Percentiles rank a stretch among this genome's conserved stretches.
Evolutionary conservation across 1,140 invertebrate species (phyloP).

Genomic region (Ruditapes philippinarum): DNA sequence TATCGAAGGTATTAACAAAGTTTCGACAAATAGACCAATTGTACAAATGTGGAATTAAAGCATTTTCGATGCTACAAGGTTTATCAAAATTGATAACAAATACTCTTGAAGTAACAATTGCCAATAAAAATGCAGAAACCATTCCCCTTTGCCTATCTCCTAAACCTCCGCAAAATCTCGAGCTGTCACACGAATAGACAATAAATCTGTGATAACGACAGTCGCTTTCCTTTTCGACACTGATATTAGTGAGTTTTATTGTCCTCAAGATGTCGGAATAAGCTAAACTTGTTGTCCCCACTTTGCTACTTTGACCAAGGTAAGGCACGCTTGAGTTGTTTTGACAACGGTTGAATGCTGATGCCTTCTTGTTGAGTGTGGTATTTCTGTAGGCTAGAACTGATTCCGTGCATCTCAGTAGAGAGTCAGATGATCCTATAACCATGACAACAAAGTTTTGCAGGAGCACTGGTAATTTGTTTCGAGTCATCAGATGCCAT

Average conservation of each 20-base stretch:
- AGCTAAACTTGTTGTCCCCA: too few species aligned
- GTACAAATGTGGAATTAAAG: conserved; percentile 65
- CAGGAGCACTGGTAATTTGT: too few species aligned
- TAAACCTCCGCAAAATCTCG: conserved; percentile 69
- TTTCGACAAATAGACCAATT: conserved; percentile 57
- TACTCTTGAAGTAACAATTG: conserved; percentile 49
- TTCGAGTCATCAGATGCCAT: too few species aligned
- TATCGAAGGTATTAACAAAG: neutral
- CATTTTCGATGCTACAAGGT: conserved; percentile 67
- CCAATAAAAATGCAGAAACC: conserved; percentile 64
- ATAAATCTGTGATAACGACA: conserved; percentile 52
- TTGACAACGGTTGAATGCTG: too few species aligned
- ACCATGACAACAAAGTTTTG: too few species aligned
- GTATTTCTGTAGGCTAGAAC: too few species aligned
- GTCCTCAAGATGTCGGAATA: too few species aligned
- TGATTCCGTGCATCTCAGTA: too few species aligned
- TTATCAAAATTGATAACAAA: conserved; percentile 69
- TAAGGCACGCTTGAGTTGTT: too few species aligned
- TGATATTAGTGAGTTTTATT: neutral
- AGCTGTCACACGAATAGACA: conserved; percentile 63
- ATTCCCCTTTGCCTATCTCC: conserved; percentile 74
- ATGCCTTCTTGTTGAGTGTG: too few species aligned
- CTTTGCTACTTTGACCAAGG: too few species aligned
- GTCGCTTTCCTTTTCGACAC: neutral
- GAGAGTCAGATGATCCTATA: too few species aligned